phyloP scores from a whole-genome alignment of 2,113 vertebrate species.

The Lophius piscatorius region DNA sequence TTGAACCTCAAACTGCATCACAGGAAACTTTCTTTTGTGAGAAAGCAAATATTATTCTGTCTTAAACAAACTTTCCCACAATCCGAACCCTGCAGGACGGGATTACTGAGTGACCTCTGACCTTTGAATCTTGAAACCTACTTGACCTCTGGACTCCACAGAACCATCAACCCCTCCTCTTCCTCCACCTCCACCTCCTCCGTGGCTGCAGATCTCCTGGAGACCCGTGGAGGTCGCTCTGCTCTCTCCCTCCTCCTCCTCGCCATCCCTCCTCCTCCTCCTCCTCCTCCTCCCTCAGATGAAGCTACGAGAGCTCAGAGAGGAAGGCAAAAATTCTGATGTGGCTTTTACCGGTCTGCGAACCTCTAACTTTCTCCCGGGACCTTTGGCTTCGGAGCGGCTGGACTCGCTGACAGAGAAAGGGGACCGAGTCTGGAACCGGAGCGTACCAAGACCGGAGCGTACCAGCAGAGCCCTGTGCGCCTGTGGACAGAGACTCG shows the following conservation, averaged over 20 bases:
- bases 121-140: no score
- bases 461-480: slow-evolving; percentile 15
- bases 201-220: slow-evolving; percentile 33
- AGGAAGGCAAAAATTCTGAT: slow-evolving; percentile 44
- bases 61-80: no score
- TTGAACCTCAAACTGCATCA: no score
- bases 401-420: slow-evolving; percentile 24
- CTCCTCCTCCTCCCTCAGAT: slow-evolving; percentile 47
- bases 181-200: no score
- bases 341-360: slow-evolving; percentile 84
- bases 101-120: no score
- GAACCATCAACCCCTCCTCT: no score
- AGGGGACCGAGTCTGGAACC: slow-evolving; percentile 1
- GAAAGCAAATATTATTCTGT: no score
- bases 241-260: slow-evolving; percentile 15
- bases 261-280: slow-evolving; percentile 12
- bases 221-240: slow-evolving; percentile 66
- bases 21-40: no score
- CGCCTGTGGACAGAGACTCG: background rate
- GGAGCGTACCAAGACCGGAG: no score
- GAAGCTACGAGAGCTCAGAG: slow-evolving; percentile 20
- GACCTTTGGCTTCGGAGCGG: slow-evolving; percentile 57
- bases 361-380: slow-evolving; percentile 78
- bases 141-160: no score
- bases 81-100: no score